Evolutionary conservation across 2,797 vertebrate genomes (phyloP).

Genomic region (Schizothorax lantsangensis): DNA sequence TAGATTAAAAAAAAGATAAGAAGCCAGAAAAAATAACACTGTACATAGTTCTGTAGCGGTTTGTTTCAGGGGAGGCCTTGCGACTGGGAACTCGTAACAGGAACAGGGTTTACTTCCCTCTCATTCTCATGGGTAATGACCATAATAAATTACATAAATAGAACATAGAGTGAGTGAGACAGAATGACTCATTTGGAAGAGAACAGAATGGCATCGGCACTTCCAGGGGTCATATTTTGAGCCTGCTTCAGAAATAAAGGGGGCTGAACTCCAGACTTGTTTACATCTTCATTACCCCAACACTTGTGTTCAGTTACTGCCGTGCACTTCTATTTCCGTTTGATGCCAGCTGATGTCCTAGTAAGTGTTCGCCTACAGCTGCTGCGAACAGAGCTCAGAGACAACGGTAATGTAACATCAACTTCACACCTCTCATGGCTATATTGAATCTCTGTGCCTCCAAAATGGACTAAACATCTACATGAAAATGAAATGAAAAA

Average conservation of each 20-base stretch:
- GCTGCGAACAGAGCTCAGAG: conserved; percentile 28
- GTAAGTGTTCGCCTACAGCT: conserved; percentile 25
- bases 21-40: background rate
- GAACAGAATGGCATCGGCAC: conserved; percentile 48
- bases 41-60: background rate
- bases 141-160: conserved; percentile 5
- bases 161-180: conserved; percentile 7
- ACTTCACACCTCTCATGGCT: conserved; percentile 10
- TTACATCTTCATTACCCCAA: conserved; percentile 31
- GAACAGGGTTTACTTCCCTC: conserved; percentile 22
- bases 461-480: background rate
- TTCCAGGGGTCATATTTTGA: conserved; percentile 25
- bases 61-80: conserved; percentile 2
- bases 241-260: conserved; percentile 25
- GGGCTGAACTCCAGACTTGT: conserved; percentile 24
- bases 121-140: conserved; percentile 14
- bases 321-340: conserved; percentile 18
- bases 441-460: background rate
- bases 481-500: background rate
- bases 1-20: background rate
- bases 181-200: conserved; percentile 12
- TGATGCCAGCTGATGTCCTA: conserved; percentile 19
- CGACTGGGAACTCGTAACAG: conserved; percentile 5
- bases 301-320: conserved; percentile 20
- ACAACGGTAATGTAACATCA: conserved; percentile 16